phyloP scores from a whole-genome alignment of 1,140 invertebrate genomes.

The Oppia nitens region DNA sequence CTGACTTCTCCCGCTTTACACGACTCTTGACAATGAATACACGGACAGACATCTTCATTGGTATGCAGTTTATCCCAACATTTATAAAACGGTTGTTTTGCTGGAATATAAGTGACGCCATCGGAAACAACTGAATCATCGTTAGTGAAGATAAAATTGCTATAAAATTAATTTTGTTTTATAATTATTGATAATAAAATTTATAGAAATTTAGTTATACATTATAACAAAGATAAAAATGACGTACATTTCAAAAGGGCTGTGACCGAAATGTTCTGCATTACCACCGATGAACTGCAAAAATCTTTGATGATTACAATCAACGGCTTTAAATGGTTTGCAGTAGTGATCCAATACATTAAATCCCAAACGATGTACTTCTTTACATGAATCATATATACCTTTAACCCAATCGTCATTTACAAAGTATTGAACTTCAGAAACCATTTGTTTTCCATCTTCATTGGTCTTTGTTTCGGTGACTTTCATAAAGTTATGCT shows the following conservation, averaged over 20 bases:
- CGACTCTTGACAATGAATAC: not conserved
- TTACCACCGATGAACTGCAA: not conserved
- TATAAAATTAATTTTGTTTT: not conserved
- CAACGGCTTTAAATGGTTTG: not conserved
- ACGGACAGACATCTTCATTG: not conserved
- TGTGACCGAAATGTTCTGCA: not conserved
- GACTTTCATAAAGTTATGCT: not conserved
- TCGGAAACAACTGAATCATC: not conserved
- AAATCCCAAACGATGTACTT: not conserved
- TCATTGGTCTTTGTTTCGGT: not conserved
- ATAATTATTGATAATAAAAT: no score
- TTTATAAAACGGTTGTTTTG: not conserved
- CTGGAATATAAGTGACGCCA: not conserved
- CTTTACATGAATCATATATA: slow-evolving; percentile 1
- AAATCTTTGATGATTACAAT: slow-evolving; percentile 1
- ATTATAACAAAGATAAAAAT: no score
- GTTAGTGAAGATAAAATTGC: not conserved
- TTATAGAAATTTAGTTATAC: no score
- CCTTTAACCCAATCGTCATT: not conserved
- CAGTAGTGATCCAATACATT: slow-evolving; percentile 2
- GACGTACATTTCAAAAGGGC: not conserved
- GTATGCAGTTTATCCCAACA: not conserved
- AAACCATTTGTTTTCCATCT: slow-evolving; percentile 1
- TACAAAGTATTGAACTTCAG: slow-evolving; percentile 2
- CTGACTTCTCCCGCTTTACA: not conserved